Conservation (phyloP, 2,797 vertebrate genomes). For the Acanthurus leucopareius region DNA sequence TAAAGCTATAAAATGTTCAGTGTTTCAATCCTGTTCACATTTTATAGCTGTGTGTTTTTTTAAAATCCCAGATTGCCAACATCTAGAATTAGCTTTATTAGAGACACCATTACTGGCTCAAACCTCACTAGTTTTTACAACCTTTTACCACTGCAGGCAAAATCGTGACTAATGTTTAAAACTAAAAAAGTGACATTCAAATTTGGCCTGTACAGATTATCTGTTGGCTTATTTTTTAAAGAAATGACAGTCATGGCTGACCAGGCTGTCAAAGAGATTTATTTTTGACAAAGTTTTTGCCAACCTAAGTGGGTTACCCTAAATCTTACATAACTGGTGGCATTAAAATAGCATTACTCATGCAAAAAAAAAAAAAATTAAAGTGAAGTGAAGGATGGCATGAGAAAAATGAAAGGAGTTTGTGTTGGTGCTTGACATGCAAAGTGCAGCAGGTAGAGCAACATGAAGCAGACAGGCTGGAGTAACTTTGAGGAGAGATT, state of each 20-base stretch:
- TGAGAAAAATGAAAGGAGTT: slow-evolving; percentile 24
- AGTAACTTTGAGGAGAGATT: slow-evolving; percentile 1
- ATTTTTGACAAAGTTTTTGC: slow-evolving; percentile 41
- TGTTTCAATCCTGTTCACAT: slow-evolving; percentile 9
- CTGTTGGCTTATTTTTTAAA: slow-evolving; percentile 32
- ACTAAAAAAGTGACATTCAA: slow-evolving; percentile 27
- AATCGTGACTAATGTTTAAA: slow-evolving; percentile 24
- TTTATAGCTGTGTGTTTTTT: neutral
- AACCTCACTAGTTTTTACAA: neutral
- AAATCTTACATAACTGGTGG: slow-evolving; percentile 53
- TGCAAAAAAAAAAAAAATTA: slow-evolving; percentile 35
- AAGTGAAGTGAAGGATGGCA: slow-evolving; percentile 5
- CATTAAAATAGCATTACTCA: slow-evolving; percentile 57
- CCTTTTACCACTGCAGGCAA: slow-evolving; percentile 10
- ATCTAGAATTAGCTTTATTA: neutral
- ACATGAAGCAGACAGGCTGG: neutral
- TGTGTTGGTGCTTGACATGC: slow-evolving; percentile 14
- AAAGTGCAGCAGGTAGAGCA: slow-evolving; percentile 4
- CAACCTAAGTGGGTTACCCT: slow-evolving; percentile 30
- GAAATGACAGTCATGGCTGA: slow-evolving; percentile 31
- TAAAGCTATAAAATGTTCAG: slow-evolving; percentile 9
- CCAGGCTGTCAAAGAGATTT: slow-evolving; percentile 51
- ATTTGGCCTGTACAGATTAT: slow-evolving; percentile 26
- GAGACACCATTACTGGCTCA: neutral
- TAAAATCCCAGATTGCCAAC: neutral